These are phyloP conservation scores for Eupelmus urozonus DNA, from an alignment of 2,888 invertebrate species.

Conservation along the genomic window DNA sequence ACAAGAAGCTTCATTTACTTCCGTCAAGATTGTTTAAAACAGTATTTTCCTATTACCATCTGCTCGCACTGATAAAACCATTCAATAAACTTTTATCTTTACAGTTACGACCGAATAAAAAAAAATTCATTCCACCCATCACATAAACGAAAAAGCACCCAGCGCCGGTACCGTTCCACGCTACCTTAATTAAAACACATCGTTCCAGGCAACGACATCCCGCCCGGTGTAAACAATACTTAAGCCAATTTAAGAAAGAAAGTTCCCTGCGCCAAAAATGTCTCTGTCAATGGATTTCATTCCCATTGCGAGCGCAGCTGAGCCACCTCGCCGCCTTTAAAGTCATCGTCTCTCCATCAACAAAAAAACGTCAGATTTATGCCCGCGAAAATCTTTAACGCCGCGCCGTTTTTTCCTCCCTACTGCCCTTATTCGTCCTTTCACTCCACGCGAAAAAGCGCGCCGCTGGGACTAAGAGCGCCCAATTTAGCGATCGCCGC, in stretches of 20 bases:
- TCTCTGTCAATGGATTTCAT: slow-evolving; percentile 44
- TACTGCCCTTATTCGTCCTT: slow-evolving; percentile 54
- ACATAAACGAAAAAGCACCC: too few species aligned
- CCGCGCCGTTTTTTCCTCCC: slow-evolving; percentile 9
- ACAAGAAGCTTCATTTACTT: too few species aligned
- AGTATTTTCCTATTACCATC: too few species aligned
- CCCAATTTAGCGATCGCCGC: slow-evolving; percentile 44
- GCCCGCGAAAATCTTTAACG: slow-evolving; percentile 36
- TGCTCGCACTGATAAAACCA: too few species aligned
- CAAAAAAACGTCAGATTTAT: slow-evolving; percentile 57
- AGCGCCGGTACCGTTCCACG: not conserved
- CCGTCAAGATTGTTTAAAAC: too few species aligned
- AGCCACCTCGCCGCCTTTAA: slow-evolving; percentile 17
- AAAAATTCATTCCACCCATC: too few species aligned
- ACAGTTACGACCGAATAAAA: too few species aligned
- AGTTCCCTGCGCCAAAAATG: slow-evolving; percentile 37
- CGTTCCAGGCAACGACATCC: not conserved
- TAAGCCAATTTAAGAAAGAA: slow-evolving; percentile 38
- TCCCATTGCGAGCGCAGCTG: slow-evolving; percentile 37
- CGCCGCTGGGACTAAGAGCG: slow-evolving; percentile 19
- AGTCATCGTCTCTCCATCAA: not conserved
- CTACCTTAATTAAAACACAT: slow-evolving; percentile 1
- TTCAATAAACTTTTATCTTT: too few species aligned
- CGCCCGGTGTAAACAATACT: slow-evolving; percentile 11
- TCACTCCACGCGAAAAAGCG: slow-evolving; percentile 48